A percentile compares a stretch with the other conserved stretches of the same genome.
Evolutionary conservation across 2,113 vertebrate genomes (phyloP).

Genomic region (Noctilio leporinus): DNA sequence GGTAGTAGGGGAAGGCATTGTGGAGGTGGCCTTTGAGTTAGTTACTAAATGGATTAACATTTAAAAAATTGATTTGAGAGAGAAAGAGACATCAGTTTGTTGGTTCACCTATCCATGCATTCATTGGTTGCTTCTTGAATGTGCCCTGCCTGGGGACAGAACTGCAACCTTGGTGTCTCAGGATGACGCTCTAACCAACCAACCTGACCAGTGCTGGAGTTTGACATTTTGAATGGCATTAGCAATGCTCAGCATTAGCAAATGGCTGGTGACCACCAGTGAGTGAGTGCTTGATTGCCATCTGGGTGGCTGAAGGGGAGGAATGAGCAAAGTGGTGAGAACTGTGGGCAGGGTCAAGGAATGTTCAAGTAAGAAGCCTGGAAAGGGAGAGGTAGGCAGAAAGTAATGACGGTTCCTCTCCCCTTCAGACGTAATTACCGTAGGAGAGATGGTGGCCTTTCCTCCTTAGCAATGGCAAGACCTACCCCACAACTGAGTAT

Average conservation of each 20-base stretch:
- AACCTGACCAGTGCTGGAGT: neutral
- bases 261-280: neutral
- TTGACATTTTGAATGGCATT: neutral
- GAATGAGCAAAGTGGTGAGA: neutral
- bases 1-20: neutral
- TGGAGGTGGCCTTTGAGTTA: neutral
- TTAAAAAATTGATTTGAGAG: too few relatives aligned
- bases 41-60: neutral
- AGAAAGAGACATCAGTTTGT: too few relatives aligned
- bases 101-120: too few relatives aligned
- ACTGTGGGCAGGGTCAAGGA: neutral
- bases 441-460: neutral
- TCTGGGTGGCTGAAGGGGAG: neutral
- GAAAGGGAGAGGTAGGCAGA: neutral
- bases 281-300: neutral
- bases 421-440: neutral
- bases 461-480: neutral
- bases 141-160: too few relatives aligned
- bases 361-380: neutral
- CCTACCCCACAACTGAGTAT: neutral
- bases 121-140: too few relatives aligned
- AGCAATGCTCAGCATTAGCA: neutral
- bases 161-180: too few relatives aligned
- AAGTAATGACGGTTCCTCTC: neutral
- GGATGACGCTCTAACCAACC: too few relatives aligned